Evolutionary conservation across 1,140 invertebrate genomes (phyloP).

Genomic region (Pseudoatta argentina): DNA sequence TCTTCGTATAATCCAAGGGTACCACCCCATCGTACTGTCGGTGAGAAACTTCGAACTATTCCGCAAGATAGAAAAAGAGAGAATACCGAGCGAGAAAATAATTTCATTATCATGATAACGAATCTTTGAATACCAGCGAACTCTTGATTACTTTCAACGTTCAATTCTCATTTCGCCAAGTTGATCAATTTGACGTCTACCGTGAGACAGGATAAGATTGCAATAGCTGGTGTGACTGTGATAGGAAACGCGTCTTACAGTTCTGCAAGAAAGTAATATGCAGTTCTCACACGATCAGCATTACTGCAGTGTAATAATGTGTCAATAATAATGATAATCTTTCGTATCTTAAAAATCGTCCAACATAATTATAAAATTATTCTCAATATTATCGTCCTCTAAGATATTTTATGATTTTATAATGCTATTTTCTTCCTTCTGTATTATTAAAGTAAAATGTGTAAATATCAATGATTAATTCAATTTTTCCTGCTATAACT

Average conservation of each 20-base stretch:
- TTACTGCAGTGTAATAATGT: constrained; percentile 1
- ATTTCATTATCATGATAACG: constrained; percentile 67
- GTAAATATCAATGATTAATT: neutral
- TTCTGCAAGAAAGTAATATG: neutral
- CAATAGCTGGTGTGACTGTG: neutral
- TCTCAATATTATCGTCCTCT: neutral
- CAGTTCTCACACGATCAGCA: neutral
- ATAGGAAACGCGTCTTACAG: neutral
- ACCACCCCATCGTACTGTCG: constrained; percentile 17
- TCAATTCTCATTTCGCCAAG: constrained; percentile 59
- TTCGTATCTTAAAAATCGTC: neutral
- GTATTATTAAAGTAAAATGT: neutral
- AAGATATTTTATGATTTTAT: no score
- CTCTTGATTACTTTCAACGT: constrained; percentile 55
- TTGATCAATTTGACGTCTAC: constrained; percentile 57
- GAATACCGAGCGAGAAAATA: constrained; percentile 51
- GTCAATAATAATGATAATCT: neutral
- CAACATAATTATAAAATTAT: constrained; percentile 18
- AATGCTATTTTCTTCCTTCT: neutral
- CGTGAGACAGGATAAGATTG: constrained; percentile 40
- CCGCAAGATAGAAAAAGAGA: constrained; percentile 26
- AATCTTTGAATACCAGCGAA: constrained; percentile 59
- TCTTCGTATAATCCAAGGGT: constrained; percentile 34
- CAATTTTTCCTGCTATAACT: neutral
- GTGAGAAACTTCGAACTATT: constrained; percentile 43